Evolutionary conservation across 2,797 vertebrate species (phyloP), one percentile per base, ranked within the genome.

Genomic region (Jordanella pulchra): DNA sequence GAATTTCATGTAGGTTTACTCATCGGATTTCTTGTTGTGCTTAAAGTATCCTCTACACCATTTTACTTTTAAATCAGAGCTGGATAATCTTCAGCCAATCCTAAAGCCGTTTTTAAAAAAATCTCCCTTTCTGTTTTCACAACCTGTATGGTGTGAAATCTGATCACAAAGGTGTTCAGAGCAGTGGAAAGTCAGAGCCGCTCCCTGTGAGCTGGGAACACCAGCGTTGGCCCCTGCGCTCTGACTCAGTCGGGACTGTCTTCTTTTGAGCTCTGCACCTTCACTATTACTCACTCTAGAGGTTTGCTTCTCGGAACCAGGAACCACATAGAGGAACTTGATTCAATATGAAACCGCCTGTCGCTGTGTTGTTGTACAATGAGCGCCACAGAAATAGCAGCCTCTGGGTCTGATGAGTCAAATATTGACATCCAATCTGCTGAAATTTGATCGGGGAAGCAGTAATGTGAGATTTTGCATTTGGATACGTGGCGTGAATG

Each of bases 321-420:
- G 88, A 89, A 92, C 91, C 89, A 69, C 89, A 88, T 85, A 93
- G 92, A 94, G 94, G 95, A 95, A 95, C 93, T 92, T 83, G 84
- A 94, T 95, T 95, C 92, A 95, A 89, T 93, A 88, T 94, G 95
- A 95, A 95, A 95, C 94, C 88, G 61, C 85, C 78, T 86, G 44
- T 69, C 75, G 85, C 75, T 78, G 78, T 84, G 89, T 77, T 83
- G 81, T 87, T 83, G 66, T 86, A 84, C 74, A 87, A 70, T 72
- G 73, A 65, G 63, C 70, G 82, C 77, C 78, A 65, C 69, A 80
- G 84, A 88, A 82, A 88, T 86, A 85, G 69, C 70, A 69, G 76
- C 73, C 32, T 82, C 55, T 78, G n/a, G 6, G 44, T 61, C 47
- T 53, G 71, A 63, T 87, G 81, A 89, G 88, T 89, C 61, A 85